Evolutionary conservation across 2,888 invertebrate genomes (phyloP).

Genomic region (Melanchra persicariae): DNA sequence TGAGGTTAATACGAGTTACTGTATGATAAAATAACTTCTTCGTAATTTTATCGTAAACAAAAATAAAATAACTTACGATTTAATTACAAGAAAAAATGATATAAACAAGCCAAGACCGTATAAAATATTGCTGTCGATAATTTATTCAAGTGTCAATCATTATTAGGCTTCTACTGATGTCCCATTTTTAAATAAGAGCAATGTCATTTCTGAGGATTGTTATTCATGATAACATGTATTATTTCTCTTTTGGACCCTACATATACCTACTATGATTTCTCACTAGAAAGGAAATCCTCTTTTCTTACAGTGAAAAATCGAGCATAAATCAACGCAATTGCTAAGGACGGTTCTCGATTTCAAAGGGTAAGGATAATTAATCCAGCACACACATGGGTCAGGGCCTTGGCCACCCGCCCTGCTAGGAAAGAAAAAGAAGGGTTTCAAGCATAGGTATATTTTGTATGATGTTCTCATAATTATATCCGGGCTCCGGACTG

Average conservation of each 20-base stretch:
- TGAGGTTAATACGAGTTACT: slow-evolving; percentile 1
- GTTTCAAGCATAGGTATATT: too few species aligned
- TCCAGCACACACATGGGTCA: not conserved
- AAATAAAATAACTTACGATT: slow-evolving; percentile 14
- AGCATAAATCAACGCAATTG: not conserved
- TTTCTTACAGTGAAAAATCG: too few species aligned
- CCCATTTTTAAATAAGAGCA: slow-evolving; percentile 68
- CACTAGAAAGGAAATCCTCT: not conserved
- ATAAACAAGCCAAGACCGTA: slow-evolving; percentile 26
- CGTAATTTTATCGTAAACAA: slow-evolving; percentile 25
- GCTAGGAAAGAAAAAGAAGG: too few species aligned
- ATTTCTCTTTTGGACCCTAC: not conserved
- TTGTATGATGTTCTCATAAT: too few species aligned
- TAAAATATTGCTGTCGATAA: slow-evolving; percentile 41
- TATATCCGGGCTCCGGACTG: too few species aligned
- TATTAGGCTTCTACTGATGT: slow-evolving; percentile 58
- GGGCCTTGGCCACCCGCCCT: not conserved
- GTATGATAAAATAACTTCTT: slow-evolving; percentile 25
- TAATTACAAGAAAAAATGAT: slow-evolving; percentile 39
- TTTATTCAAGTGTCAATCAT: slow-evolving; percentile 46
- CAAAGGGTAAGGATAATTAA: not conserved
- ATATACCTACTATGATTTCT: not conserved
- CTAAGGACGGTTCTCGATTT: not conserved
- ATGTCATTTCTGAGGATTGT: slow-evolving; percentile 52
- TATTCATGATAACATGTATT: slow-evolving; percentile 20